Evolutionary conservation across 2,113 vertebrate genomes (phyloP), one percentile per base, ranked within the genome.

Genomic region (Dendrocopos noguchii): DNA sequence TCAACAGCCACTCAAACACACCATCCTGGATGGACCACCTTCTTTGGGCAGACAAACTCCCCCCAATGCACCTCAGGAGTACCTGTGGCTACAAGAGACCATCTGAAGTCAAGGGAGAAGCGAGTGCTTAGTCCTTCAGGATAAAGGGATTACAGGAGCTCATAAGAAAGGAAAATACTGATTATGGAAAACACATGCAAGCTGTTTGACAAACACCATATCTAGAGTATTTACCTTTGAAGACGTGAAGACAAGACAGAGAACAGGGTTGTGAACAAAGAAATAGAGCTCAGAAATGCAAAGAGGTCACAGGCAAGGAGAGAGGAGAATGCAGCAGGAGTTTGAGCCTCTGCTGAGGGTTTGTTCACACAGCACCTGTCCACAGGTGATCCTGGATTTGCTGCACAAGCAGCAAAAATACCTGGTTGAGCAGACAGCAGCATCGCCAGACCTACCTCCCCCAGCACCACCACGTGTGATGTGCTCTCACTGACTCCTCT

Each of bases 1-100:
- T 50, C 36, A 27, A 15, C 2, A 47, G 24, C 12, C n/a, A 44
- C 9, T 1, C 10, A 66, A 46, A 33, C 2, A 12, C 3, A 0
- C 22, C 12, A 6, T n/a, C 53, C 57, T 59, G 2, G 0, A 7
- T 10, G 27, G 21, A 19, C 47, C 39, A 47, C 11, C 33, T 67
- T 36, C 53, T 72, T 64, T 39, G 34, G 8, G 15, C 0, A 2
- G 53, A 39, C 15, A 39, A 78, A 25, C 14, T 81, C 10, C 29
- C 29, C 42, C 36, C 3, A 8, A 3, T 2, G 22, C 18, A 5
- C 14, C 53, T 67, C 34, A 15, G 10, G 34, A 7, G 3, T 33
- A n/a, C 16, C 24, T 9, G 44, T 55, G 34, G 52, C 16, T 46
- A 19, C 14, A 79, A 8, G 0, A 25, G 11, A 31, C 7, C 4